A percentile compares a stretch with the other conserved stretches of the same genome.
Conservation (phyloP, 1,140 invertebrate genomes). For the Rhyzopertha dominica region DNA sequence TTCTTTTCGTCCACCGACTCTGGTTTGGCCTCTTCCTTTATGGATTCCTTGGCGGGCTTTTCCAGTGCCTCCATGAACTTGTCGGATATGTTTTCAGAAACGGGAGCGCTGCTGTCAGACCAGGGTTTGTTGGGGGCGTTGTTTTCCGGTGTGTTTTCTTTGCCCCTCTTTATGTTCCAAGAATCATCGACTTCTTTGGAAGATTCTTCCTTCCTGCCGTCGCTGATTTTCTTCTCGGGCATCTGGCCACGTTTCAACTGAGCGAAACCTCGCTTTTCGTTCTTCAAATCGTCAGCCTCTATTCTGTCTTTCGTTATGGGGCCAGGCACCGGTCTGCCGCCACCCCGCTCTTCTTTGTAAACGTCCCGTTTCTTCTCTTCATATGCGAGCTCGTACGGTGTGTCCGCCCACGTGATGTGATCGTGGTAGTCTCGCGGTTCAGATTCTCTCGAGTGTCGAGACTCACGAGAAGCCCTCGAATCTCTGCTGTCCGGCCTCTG, state of each 20-base stretch:
- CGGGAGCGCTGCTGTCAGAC: no score
- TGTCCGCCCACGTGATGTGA: conserved; percentile 49
- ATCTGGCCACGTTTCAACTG: conserved; percentile 48
- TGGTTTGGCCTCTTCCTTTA: no score
- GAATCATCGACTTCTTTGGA: background rate
- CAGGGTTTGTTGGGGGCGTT: no score
- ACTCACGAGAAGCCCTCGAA: conserved; percentile 52
- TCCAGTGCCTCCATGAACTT: no score
- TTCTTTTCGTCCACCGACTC: conserved; percentile 2
- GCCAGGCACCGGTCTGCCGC: conserved; percentile 50
- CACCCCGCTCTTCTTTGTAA: conserved; percentile 40
- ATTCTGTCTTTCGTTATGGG: conserved; percentile 60
- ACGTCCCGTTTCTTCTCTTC: conserved; percentile 46
- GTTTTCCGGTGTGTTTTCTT: background rate
- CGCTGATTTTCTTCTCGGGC: conserved; percentile 21
- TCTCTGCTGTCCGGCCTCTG: conserved; percentile 58
- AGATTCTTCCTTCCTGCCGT: no score
- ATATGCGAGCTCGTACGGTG: conserved; percentile 42
- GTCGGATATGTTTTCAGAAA: no score
- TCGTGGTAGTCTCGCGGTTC: conserved; percentile 37
- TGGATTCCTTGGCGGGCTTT: no score
- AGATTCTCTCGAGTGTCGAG: conserved; percentile 47
- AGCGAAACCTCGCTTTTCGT: conserved; percentile 53
- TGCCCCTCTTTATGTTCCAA: background rate
- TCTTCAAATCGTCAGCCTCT: conserved; percentile 55